Evolutionary conservation across 2,888 invertebrate genomes (phyloP), one percentile per base, ranked within the genome.

Genomic region (Polymixis lichenea): DNA sequence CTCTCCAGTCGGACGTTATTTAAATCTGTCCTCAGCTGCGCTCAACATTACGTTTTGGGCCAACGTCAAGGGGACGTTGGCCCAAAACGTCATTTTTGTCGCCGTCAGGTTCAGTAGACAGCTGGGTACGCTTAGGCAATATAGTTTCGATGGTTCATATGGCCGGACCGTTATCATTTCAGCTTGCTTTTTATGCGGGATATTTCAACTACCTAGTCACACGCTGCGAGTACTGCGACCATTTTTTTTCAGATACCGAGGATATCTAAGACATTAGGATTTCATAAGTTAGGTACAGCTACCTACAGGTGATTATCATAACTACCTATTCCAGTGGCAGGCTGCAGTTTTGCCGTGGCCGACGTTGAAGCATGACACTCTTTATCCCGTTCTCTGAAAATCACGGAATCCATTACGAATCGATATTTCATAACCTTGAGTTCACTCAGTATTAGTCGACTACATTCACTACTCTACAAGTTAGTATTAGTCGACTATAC

Each of bases 361-460:
- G 79, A 83, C 13, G 83, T 79, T 64, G 84, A 68, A 55, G 73
- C 32, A 51, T 11, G 60, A 51, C 9, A 58, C 9, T 71, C 70
- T 67, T 64, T 66, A 58, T 58, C 78, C 11, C 83, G 66, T 5
- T 83, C 70, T 56, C 82, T 82, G 70, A 43, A 82, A 83, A 58
- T 56, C 28, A 68, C 6, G 25, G 7, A 49, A 62, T 46, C 11
- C 38, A n/a, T 46, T 65, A 49, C 17, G 8, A 55, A 56, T 55
- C 22, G 5, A n/a, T 25, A 51, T 46, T 28, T 22, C 46, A 46
- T 58, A 53, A n/a, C n/a, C 5, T 15, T 53, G 32, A 38, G 38
- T 58, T 60, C 7, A 38, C 17, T 66, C 17, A n/a, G 11, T n/a
- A 56, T 17, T 32, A 43, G 5, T 38, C 9, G 17, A n/a, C 49